phyloP scores from a whole-genome alignment of 1,140 invertebrate species.

The Brachionus paranguensis region DNA sequence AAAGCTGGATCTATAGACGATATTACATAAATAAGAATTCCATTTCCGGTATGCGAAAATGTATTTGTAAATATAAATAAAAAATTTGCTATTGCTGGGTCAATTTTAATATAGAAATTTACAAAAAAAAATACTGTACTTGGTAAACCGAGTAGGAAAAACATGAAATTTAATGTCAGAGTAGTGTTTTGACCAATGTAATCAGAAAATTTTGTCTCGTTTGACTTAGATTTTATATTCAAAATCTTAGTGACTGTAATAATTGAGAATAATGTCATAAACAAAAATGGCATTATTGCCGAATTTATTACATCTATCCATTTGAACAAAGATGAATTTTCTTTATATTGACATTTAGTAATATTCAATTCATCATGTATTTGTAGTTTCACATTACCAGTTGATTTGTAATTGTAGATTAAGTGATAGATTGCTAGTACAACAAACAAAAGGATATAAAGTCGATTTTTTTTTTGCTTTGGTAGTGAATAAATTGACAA shows the following conservation, averaged over 20 bases:
- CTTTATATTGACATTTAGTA: neutral
- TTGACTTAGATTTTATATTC: neutral
- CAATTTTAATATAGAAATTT: neutral
- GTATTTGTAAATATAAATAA: neutral
- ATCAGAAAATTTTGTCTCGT: neutral
- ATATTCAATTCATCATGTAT: neutral
- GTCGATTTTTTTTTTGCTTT: neutral
- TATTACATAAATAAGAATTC: neutral
- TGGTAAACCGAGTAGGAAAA: neutral
- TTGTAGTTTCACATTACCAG: neutral
- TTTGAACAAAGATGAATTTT: neutral
- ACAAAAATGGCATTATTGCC: neutral
- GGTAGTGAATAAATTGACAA: neutral
- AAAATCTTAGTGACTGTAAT: neutral
- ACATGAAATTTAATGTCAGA: neutral
- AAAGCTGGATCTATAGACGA: neutral
- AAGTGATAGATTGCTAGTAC: neutral
- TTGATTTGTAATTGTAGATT: neutral
- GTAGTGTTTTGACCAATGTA: neutral
- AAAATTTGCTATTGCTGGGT: neutral
- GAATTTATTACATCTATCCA: neutral
- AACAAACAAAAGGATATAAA: neutral
- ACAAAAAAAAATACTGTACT: neutral
- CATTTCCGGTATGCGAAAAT: neutral
- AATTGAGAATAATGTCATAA: neutral